These are phyloP conservation scores for Ceriagrion tenellum DNA, from an alignment of 2,888 invertebrate genomes.

Conservation along the genomic window DNA sequence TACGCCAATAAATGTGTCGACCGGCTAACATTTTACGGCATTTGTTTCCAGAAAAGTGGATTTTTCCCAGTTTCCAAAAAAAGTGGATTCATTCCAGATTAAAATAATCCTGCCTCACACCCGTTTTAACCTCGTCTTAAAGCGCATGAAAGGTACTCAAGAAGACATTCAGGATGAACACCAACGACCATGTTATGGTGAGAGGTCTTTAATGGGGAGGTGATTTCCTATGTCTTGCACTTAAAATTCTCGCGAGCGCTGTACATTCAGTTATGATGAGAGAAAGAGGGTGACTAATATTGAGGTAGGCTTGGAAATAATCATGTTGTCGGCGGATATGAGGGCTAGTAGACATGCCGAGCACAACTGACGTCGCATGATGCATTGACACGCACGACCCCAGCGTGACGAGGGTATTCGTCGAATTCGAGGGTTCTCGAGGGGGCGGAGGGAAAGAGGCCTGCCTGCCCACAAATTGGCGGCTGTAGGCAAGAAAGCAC, in stretches of 20 bases:
- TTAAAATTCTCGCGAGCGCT: background rate
- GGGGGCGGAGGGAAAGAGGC: background rate
- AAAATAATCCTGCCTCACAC: too few species aligned
- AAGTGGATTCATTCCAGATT: too few species aligned
- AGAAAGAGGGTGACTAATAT: background rate
- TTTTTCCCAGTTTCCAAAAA: too few species aligned
- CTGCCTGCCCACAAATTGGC: background rate
- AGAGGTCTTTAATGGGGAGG: background rate
- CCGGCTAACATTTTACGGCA: too few species aligned
- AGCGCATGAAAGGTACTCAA: too few species aligned
- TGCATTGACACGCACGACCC: conserved; percentile 19
- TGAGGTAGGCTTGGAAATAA: background rate
- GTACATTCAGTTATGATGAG: background rate
- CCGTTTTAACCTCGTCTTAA: too few species aligned
- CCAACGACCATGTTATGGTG: background rate
- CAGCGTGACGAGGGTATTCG: background rate
- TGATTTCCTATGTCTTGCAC: background rate
- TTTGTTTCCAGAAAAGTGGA: too few species aligned
- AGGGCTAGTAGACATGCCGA: conserved; percentile 5
- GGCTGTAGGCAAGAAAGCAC: background rate
- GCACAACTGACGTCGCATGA: conserved; percentile 56
- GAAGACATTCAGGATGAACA: too few species aligned
- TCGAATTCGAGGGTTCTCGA: conserved; percentile 20
- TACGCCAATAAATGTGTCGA: too few species aligned
- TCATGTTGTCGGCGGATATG: conserved; percentile 1